These are phyloP conservation scores for Eumeta japonica DNA, from an alignment of 1,140 invertebrate genomes.

Conservation along the genomic window DNA sequence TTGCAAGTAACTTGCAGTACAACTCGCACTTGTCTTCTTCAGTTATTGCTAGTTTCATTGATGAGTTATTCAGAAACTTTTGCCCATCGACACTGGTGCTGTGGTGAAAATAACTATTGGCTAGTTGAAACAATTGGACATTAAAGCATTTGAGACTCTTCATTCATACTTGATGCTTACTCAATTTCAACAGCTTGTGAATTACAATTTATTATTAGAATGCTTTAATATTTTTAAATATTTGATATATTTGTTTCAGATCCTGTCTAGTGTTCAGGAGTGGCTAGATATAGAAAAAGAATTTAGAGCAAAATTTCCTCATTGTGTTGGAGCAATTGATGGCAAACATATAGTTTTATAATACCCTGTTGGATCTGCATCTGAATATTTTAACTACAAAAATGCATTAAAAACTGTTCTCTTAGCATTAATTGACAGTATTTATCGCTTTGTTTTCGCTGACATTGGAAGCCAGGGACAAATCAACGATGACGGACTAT, in stretches of 20 bases:
- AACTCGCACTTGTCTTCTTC: constrained; percentile 10
- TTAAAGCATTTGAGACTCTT: background rate
- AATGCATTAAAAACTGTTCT: constrained; percentile 13
- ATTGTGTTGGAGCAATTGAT: constrained; percentile 7
- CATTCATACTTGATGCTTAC: background rate
- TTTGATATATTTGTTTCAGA: background rate
- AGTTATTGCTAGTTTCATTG: background rate
- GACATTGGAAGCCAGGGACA: constrained; percentile 14
- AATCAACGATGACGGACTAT: constrained; percentile 13
- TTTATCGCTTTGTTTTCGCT: constrained; percentile 17
- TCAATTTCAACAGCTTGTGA: constrained; percentile 4
- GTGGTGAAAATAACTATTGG: too few relatives aligned
- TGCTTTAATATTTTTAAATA: constrained; percentile 6
- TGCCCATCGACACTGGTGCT: background rate
- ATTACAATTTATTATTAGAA: constrained; percentile 4
- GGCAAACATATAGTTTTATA: constrained; percentile 11
- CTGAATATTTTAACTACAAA: constrained; percentile 16
- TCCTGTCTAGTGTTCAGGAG: constrained; percentile 4
- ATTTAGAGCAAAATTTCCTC: constrained; percentile 4
- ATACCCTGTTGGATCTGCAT: constrained; percentile 14
- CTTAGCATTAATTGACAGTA: constrained; percentile 12
- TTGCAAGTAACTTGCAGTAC: constrained; percentile 17
- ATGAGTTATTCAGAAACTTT: background rate
- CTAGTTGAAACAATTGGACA: background rate
- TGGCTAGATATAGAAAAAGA: constrained; percentile 10